Base-by-base conservation (phyloP, 2,888 invertebrate species). In the Phymatocera aterrima region DNA sequence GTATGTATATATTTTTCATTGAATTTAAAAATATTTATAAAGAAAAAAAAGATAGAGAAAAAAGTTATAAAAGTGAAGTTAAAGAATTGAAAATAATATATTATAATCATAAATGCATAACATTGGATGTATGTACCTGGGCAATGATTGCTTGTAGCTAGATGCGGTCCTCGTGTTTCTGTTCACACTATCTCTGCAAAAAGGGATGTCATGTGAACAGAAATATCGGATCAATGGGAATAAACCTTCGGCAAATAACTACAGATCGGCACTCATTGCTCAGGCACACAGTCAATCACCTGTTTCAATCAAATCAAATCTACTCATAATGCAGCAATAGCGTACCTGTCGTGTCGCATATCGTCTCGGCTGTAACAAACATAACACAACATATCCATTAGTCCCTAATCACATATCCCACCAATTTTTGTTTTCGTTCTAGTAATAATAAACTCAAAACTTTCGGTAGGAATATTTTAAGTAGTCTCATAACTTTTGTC, bases 161-260 rank as follows among this genome's bases (percentile, higher is more conserved):
- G 90, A 90, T 90, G 90, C 87, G 85, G 89, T 90, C 90, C 90
- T 90, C 85, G 89, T 88, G 90, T 90, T 90, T 90, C 90, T 90
- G 90, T 90, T 90, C 89, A 90, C 90, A 90, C 90, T 90, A 89
- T 90, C 90, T 90, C 90, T 90, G 90, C 88, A 90, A 90, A 90
- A 90, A 90, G 87, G 86, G 89, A 90, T 89, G 82, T 88, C 84
- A 90, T 90, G 90, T 90, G 90, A 90, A 90, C 90, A 90, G 89
- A 90, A 90, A 89, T 89, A 88, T 87, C 85, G 87, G 85, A 84
- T 83, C 75, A 77, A 72, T 70, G 72, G 40, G n/a, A n/a, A 21
- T 64, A 83, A 84, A 86, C 84, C 83, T 86, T 85, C 84, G 85
- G 86, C 87, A 89, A 89, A 87, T 88, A 89, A 88, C 89, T 89